Evolutionary conservation across 2,888 invertebrate genomes (phyloP), one percentile per base, ranked within the genome.

Genomic region (Platycheirus rosarum): DNA sequence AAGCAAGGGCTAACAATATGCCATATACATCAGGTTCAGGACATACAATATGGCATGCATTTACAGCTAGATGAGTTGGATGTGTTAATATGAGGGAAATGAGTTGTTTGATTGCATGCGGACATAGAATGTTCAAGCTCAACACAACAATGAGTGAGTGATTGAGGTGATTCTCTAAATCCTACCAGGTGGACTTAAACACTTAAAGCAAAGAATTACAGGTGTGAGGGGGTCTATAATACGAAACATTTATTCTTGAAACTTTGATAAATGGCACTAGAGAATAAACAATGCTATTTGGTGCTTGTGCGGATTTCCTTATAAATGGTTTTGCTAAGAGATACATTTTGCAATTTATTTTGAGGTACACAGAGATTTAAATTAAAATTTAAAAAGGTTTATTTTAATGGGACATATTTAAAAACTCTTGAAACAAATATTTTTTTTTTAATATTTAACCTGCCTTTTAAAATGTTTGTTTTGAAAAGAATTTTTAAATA

Each of bases 151-250:
- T 73, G 62, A 68, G 62, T 68, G 73, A 68, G 49, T 73, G 66
- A 68, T 60, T 60, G 29, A 55, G 69, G 69, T 70, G 69, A 76
- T 62, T 76, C 23, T 40, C 44, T 63, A 23, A 70, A 44, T 53
- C 18, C 29, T 29, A 2, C 13, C 14, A 26, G 57, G 57, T 57
- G 57, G 57, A 40, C 37, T 57, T 32, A 26, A 20, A 40, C 11
- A 53, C 60, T 44, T 26, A 53, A 75, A 68, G 51, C 49, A 46
- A 3, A 23, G 1, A 20, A 46, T 26, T 44, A 71, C 26, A 53
- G 11, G 14, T 2, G 46, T 48, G 20, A 8, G 18, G 26, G 29
- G 13, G 29, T 11, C 13, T 40, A 23, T n/a, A n/a, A n/a, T 13
- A 40, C 14, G 14, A 57, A 57, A 57, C 40, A 57, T 40, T 40